These are phyloP conservation scores for Parascotia fuliginaria DNA, from an alignment of 2,888 invertebrate genomes.

Conservation along the genomic window DNA sequence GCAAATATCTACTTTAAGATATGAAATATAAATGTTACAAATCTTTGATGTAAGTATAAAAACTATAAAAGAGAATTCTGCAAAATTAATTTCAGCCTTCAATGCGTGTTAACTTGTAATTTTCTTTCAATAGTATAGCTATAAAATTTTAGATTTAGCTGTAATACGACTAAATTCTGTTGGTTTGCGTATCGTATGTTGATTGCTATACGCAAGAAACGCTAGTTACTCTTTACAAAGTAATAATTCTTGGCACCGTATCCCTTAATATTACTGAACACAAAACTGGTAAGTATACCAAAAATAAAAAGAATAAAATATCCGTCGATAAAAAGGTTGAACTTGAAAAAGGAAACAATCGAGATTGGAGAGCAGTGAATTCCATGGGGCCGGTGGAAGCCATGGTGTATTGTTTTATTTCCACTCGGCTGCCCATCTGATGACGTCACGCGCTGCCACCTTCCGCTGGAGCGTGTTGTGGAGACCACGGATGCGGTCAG, in stretches of 20 bases:
- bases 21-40: neutral
- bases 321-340: constrained; percentile 11
- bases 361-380: constrained; percentile 44
- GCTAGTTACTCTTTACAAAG: constrained; percentile 21
- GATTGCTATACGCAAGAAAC: constrained; percentile 11
- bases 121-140: constrained; percentile 6
- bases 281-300: constrained; percentile 10
- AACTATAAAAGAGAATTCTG: neutral
- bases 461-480: constrained; percentile 64
- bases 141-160: constrained; percentile 6
- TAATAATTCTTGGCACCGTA: constrained; percentile 39
- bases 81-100: neutral
- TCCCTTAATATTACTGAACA: constrained; percentile 11
- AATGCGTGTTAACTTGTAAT: neutral
- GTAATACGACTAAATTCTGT: neutral
- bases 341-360: constrained; percentile 35
- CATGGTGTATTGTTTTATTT: constrained; percentile 68
- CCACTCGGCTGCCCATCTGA: constrained; percentile 72
- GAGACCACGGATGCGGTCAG: constrained; percentile 43
- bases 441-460: constrained; percentile 77
- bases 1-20: neutral
- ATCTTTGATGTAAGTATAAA: constrained; percentile 19
- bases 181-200: neutral
- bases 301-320: constrained; percentile 14
- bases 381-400: constrained; percentile 53